Conservation (phyloP, 2,113 vertebrate species). For the Spilogale gracilis region DNA sequence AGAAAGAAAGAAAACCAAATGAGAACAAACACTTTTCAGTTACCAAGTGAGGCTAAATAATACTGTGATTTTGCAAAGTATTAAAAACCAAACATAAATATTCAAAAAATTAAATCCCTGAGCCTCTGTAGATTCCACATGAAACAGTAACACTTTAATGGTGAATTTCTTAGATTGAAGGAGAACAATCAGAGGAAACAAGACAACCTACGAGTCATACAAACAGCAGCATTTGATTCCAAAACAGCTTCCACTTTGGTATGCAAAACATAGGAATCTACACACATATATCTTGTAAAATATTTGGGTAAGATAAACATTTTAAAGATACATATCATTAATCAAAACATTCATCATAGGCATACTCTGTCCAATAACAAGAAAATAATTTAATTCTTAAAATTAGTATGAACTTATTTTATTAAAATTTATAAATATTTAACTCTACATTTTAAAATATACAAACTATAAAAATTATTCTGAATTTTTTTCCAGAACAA, state of each 20-base stretch:
- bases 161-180: neutral
- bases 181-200: neutral
- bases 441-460: constrained; percentile 2
- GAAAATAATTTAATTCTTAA: constrained; percentile 35
- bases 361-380: neutral
- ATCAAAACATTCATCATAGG: constrained; percentile 25
- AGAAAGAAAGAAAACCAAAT: neutral
- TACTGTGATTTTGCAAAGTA: neutral
- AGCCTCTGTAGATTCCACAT: neutral
- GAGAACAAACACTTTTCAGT: constrained; percentile 47
- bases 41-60: neutral
- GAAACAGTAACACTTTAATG: neutral
- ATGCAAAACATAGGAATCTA: neutral
- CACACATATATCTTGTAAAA: neutral
- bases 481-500: neutral
- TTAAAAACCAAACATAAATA: neutral
- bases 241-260: neutral
- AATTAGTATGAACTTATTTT: constrained; percentile 11
- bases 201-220: neutral
- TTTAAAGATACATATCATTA: constrained; percentile 24
- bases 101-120: neutral
- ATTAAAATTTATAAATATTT: neutral
- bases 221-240: constrained; percentile 27
- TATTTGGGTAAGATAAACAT: neutral
- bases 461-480: constrained; percentile 3